phyloP scores from a whole-genome alignment of 2,113 vertebrate genomes.

The Orycteropus afer region DNA sequence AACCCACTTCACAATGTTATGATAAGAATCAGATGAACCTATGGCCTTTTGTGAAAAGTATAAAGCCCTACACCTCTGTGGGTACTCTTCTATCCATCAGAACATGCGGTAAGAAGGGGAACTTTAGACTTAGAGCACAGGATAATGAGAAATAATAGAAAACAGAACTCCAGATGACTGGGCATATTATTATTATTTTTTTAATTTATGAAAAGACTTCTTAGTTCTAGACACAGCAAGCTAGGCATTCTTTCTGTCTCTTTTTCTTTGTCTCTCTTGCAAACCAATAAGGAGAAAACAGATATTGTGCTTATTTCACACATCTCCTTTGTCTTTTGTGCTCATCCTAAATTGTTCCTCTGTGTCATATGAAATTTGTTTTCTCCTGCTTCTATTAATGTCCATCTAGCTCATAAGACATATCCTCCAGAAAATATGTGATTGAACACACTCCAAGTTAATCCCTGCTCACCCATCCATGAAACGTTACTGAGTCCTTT shows the following conservation, averaged over 20 bases:
- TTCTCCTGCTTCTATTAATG: not conserved
- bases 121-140: not conserved
- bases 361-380: not conserved
- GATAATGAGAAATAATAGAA: not conserved
- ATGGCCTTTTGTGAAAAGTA: not conserved
- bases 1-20: not conserved
- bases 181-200: not conserved
- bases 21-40: not conserved
- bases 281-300: not conserved
- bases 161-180: not conserved
- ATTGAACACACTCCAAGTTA: not conserved
- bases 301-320: not conserved
- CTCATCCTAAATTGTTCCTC: not conserved
- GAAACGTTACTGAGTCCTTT: conserved; percentile 27
- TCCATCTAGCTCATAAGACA: not conserved
- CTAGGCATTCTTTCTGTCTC: not conserved
- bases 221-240: not conserved
- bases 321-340: conserved; percentile 20
- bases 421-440: not conserved
- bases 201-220: not conserved
- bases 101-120: not conserved
- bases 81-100: not conserved
- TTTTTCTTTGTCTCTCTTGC: not conserved
- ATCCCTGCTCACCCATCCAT: conserved; percentile 47
- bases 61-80: not conserved